Evolutionary conservation across 2,888 invertebrate genomes (phyloP), one percentile per base, ranked within the genome.

Genomic region (Hypena proboscidalis): DNA sequence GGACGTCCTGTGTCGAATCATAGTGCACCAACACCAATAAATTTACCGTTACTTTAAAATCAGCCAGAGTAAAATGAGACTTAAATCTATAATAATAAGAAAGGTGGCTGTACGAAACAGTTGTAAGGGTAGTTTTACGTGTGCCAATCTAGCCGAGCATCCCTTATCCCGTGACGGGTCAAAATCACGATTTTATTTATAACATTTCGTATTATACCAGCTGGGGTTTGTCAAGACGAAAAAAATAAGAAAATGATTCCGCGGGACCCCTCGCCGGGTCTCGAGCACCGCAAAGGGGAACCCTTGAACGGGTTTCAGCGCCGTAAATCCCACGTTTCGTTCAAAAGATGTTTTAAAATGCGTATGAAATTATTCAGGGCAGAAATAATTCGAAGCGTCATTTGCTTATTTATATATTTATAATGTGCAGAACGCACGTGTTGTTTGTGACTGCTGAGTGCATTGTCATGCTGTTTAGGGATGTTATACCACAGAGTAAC

Each of bases 141-240:
- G 62, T 58, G 71, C 71, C 77, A 74, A 82, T 82, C 77, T 77
- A 69, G 21, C 60, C 63, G 78, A 75, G 73, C 78, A 83, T 83
- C 84, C 85, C 82, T 86, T 80, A 80, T 75, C 73, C 80, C 81
- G 80, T 85, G 87, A 87, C 87, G 85, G 89, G 88, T 89, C 89
- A 87, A 83, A 90, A 88, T 89, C 83, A 88, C 89, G 80, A 90
- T 88, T 87, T 89, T 90, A 90, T 90, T 90, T 89, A 89, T 87
- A 87, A 87, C 89, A 83, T 86, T 80, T 83, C 77, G 78, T 82
- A 79, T 77, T 81, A 81, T 74, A 82, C 77, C 90, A 90, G 88
- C 89, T 90, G 90, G 90, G 88, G 89, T 78, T 83, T 85, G 87
- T 85, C 83, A 88, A 86, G 86, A 82, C 71, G 82, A 74, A 85